These are phyloP conservation scores for Rhagium mordax DNA, from an alignment of 2,888 invertebrate species.

Conservation along the genomic window DNA sequence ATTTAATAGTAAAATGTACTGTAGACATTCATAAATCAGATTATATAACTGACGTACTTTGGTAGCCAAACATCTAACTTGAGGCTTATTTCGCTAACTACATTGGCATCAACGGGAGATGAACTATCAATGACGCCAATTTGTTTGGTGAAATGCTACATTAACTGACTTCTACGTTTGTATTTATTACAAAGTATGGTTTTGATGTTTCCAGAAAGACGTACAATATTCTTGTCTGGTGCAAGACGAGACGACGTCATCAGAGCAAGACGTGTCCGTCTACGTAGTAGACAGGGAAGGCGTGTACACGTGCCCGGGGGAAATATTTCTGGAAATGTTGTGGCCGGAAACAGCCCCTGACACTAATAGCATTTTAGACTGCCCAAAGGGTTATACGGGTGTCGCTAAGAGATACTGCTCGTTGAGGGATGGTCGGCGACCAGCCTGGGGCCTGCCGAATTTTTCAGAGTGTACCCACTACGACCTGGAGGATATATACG, in stretches of 20 bases:
- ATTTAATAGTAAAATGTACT: too few species aligned
- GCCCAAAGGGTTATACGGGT: constrained; percentile 73
- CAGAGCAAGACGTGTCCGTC: constrained; percentile 77
- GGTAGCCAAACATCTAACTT: too few species aligned
- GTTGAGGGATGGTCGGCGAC: constrained; percentile 76
- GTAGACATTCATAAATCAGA: too few species aligned
- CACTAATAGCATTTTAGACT: constrained; percentile 78
- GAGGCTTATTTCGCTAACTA: too few species aligned
- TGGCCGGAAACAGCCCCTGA: constrained; percentile 84
- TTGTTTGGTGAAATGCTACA: too few species aligned
- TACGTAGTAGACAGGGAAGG: constrained; percentile 76
- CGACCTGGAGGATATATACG: constrained; percentile 43
- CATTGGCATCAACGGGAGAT: too few species aligned
- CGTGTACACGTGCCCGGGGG: constrained; percentile 74
- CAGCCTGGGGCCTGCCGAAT: constrained; percentile 84
- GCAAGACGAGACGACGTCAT: constrained; percentile 67
- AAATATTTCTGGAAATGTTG: constrained; percentile 73
- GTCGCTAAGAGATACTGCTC: constrained; percentile 74
- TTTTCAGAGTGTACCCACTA: constrained; percentile 79
- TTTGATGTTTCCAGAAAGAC: constrained; percentile 73
- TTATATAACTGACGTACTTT: too few species aligned
- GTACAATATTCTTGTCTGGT: constrained; percentile 83
- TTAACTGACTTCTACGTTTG: too few species aligned
- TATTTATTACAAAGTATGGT: neutral
- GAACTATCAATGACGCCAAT: too few species aligned